Evolutionary conservation across 1,140 invertebrate species (phyloP).

Genomic region (Bombus polaris): DNA sequence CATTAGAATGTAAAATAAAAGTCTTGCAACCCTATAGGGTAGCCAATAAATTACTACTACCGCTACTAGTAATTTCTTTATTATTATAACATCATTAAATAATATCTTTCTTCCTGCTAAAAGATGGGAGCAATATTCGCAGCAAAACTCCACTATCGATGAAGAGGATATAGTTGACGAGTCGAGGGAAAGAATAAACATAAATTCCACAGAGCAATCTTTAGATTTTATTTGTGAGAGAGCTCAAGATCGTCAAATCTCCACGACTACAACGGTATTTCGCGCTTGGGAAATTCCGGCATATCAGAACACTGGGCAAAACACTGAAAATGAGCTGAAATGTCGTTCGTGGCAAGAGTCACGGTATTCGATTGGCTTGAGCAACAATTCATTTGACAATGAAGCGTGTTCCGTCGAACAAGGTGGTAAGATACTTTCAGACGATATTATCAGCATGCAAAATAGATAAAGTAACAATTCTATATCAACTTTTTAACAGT

Average conservation of each 20-base stretch:
- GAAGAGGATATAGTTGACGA: slow-evolving; percentile 19
- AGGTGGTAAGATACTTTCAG: slow-evolving; percentile 52
- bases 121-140: slow-evolving; percentile 60
- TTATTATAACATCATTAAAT: not conserved
- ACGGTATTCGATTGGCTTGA: slow-evolving; percentile 9
- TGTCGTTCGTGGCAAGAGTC: slow-evolving; percentile 50
- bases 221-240: slow-evolving; percentile 36
- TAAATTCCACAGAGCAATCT: not conserved
- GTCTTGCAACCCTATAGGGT: too few species aligned
- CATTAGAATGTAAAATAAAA: too few species aligned
- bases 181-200: not conserved
- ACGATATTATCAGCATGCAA: not conserved
- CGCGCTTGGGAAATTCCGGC: slow-evolving; percentile 63
- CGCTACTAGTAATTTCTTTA: too few species aligned
- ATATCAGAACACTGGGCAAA: slow-evolving; percentile 24
- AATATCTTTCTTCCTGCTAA: not conserved
- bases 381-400: slow-evolving; percentile 29
- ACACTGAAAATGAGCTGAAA: slow-evolving; percentile 43
- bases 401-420: slow-evolving; percentile 28
- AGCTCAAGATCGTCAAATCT: slow-evolving; percentile 39
- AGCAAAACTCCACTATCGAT: slow-evolving; percentile 26
- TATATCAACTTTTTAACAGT: not conserved
- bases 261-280: slow-evolving; percentile 47
- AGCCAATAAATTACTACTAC: too few species aligned
- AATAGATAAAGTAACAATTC: not conserved